Evolutionary conservation across 2,888 invertebrate genomes (phyloP), one percentile per base, ranked within the genome.

Genomic region (Prosopocoilus inquinatus): DNA sequence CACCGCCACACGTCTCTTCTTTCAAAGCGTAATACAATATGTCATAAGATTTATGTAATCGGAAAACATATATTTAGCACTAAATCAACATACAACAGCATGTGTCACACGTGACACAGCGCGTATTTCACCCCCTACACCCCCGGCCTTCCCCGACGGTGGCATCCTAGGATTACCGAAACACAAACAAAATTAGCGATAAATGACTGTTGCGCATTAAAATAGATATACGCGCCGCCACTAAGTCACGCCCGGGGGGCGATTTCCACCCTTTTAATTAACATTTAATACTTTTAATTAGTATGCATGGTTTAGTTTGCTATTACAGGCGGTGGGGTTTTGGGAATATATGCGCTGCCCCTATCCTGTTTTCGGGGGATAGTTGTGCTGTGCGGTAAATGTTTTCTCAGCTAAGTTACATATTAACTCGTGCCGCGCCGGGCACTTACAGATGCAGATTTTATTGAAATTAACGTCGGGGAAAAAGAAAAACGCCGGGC

Each of bases 11-110:
- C 38, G 38, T 38, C 38, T 38, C 12, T 12, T 12, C 38, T 12
- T 38, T 38, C 38, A 38, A 38, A 38, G 13, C 11, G 13, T 16
- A 44, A 66, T 66, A 67, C 68, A 65, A 71, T 71, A 70, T 68
- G 68, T 71, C 67, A 68, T 60, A 59, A 66, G 69, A 70, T 70
- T 68, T 68, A 65, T 64, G 68, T 70, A 69, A 70, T 68, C 68
- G 66, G 63, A 62, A 67, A 63, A 67, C 67, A 64, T 65, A 32
- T 32, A 46, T 46, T 46, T 55, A 50, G 58, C 45, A 47, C 48
- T 58, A 58, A 58, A 58, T 58, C 58, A 58, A 58, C 39, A 47
- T 39, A 50, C 55, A 47, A 55, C 53, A 41, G 49, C 54, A 52
- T 58, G 53, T 57, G 58, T 49, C 50, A 55, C 51, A 55, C 49